phyloP scores from a whole-genome alignment of 2,113 vertebrate genomes.

The Malurus elegans region DNA sequence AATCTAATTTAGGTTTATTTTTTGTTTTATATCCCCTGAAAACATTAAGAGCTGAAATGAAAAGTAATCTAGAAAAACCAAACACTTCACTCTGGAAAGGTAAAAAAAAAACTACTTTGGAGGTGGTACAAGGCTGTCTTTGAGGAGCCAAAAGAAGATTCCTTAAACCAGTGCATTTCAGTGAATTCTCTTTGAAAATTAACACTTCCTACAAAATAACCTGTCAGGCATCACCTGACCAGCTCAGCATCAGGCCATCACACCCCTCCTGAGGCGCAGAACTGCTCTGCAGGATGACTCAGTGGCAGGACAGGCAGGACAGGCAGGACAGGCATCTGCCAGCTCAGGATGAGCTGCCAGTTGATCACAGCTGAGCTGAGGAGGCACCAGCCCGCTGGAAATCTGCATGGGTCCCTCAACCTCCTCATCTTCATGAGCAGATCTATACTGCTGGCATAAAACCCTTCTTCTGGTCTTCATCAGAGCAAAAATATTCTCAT shows the following conservation, averaged over 20 bases:
- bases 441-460: background rate
- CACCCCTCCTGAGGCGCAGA: background rate
- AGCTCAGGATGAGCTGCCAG: background rate
- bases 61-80: background rate
- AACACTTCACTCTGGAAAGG: background rate
- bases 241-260: background rate
- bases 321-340: background rate
- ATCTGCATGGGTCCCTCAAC: background rate
- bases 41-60: background rate
- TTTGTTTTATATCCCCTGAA: background rate
- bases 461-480: background rate
- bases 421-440: background rate
- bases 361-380: background rate
- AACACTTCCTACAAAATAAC: background rate
- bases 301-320: background rate
- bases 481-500: background rate
- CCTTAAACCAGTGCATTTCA: background rate
- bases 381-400: background rate
- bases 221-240: background rate
- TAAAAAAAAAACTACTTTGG: background rate
- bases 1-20: background rate
- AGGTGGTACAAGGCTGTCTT: accelerated
- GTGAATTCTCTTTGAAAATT: background rate
- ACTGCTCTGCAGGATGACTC: background rate
- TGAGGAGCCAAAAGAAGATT: background rate